Evolutionary conservation across 2,113 vertebrate species (phyloP).

Genomic region (Phoxinus phoxinus): DNA sequence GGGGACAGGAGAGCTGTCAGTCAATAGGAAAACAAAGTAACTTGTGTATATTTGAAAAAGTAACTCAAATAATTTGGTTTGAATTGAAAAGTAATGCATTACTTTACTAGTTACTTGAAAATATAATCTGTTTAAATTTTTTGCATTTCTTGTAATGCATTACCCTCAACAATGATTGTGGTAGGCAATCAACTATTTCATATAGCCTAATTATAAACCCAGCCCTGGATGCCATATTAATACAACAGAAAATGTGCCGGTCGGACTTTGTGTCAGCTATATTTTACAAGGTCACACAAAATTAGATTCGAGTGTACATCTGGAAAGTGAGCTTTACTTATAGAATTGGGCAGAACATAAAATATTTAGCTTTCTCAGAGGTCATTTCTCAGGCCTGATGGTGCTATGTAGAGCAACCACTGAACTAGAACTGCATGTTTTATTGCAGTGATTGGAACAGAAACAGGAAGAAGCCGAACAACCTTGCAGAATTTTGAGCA

Average conservation of each 20-base stretch:
- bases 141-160: no score
- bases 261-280: not conserved
- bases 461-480: not conserved
- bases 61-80: no score
- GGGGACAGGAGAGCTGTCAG: no score
- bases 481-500: slow-evolving; percentile 1
- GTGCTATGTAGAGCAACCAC: not conserved
- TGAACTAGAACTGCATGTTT: slow-evolving; percentile 11
- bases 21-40: no score
- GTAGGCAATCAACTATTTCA: not conserved
- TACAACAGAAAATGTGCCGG: not conserved
- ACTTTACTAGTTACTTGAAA: no score
- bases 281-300: not conserved
- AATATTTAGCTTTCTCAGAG: slow-evolving; percentile 2
- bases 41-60: no score
- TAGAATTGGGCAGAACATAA: not conserved
- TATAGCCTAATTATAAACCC: no score
- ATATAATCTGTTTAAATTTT: no score
- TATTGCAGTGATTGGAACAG: not conserved
- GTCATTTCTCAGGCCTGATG: not conserved
- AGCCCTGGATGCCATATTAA: not conserved
- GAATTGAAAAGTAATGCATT: no score
- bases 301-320: not conserved
- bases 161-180: not conserved
- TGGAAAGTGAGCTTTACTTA: not conserved